Evolutionary conservation across 2,888 invertebrate species (phyloP), one percentile per base, ranked within the genome.

Genomic region (Pilophorus perplexus): DNA sequence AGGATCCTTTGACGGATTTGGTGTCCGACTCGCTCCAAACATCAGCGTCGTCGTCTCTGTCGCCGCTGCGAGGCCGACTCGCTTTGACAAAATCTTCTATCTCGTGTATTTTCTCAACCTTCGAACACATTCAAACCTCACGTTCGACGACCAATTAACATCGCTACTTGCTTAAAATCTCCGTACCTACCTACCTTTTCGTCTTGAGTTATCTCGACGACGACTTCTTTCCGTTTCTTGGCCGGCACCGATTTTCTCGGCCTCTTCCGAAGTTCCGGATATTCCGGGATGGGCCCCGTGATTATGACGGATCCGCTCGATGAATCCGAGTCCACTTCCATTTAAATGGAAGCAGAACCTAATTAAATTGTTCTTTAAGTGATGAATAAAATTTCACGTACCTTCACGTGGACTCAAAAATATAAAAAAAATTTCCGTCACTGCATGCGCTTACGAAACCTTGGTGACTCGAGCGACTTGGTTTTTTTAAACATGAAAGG

Each of bases 401-500:
- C 6, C 6, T 33, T 33, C 6, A 8, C 10, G 33, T 33, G 6
- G 33, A 33, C 10, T 8, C 33, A 33, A 44, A 5, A 6, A n/a
- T n/a, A n/a, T n/a, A n/a, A n/a, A n/a, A n/a, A n/a, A n/a, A n/a
- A n/a, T n/a, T n/a, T n/a, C n/a, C n/a, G n/a, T n/a, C n/a, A n/a
- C n/a, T n/a, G n/a, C n/a, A n/a, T n/a, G n/a, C n/a, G n/a, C n/a
- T n/a, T n/a, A n/a, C n/a, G n/a, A n/a, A 44, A 44, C 27, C 44
- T 44, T 12, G 23, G 27, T 40, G 3, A 20, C 1, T 60, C n/a
- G 10, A 50, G 8, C 20, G 8, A 20, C n/a, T 72, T 72, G 42
- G 42, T 10, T 14, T 5, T 42, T 48, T 48, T 68, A 72, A 70
- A 73, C 72, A 71, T 65, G 67, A n/a, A n/a, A n/a, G n/a, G n/a